Percentiles rank a stretch among this genome's conserved stretches.
phyloP scores from a whole-genome alignment of 2,113 vertebrate species.

The Carassius carassius region DNA sequence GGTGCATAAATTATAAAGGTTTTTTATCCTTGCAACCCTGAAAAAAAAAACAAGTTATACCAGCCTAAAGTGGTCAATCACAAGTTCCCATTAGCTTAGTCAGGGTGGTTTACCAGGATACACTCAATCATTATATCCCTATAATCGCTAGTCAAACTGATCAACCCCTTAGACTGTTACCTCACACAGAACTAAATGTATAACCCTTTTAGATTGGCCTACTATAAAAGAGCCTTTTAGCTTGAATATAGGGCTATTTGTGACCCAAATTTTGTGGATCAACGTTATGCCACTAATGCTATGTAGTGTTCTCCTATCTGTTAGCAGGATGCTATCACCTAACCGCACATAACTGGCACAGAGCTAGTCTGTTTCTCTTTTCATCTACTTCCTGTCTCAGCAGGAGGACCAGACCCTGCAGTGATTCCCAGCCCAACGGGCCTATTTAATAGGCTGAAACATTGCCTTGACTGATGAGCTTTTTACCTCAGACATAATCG shows the following conservation, averaged over 20 bases:
- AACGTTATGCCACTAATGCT: background rate
- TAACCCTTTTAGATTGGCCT: background rate
- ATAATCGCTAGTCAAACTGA: background rate
- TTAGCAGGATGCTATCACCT: constrained; percentile 30
- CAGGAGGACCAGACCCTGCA: background rate
- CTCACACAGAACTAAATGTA: background rate
- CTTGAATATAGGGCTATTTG: background rate
- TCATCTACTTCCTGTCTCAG: background rate
- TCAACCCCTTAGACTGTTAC: background rate
- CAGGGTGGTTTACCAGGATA: background rate
- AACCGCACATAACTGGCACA: background rate
- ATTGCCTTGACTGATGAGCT: constrained; percentile 61
- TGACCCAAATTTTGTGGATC: background rate
- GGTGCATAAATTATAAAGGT: background rate
- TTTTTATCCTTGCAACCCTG: background rate
- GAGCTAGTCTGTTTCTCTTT: background rate
- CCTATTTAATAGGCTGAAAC: constrained; percentile 53
- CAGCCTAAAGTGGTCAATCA: no score
- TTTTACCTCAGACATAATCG: constrained; percentile 63
- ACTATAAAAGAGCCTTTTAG: background rate
- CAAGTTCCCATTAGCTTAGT: background rate
- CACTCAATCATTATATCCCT: background rate
- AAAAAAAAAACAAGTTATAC: no score
- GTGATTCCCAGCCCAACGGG: background rate
- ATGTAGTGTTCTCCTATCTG: background rate